Base-by-base conservation (phyloP, 2,113 vertebrate species). In the Archocentrus centrarchus region DNA sequence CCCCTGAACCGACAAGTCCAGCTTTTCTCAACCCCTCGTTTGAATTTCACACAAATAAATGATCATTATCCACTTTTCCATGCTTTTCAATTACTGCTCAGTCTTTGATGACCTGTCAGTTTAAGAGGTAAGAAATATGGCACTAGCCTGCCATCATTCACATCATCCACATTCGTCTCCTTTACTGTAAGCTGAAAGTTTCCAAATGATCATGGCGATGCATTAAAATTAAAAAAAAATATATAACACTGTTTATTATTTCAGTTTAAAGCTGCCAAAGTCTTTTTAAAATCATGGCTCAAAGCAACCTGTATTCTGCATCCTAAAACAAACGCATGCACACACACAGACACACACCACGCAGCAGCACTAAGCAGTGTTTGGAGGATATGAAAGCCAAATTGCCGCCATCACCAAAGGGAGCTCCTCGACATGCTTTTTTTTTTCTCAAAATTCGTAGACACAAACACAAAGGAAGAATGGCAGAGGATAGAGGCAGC, bases 341-440 rank as follows among this genome's bases (percentile, higher is more conserved):
- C 37, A 22, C 20, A 64, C 5, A 27, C 62, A 15, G 58, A 6
- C 37, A 35, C 47, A 47, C 61, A 8, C 15, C 18, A 83, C 55
- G 79, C 75, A 77, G 86, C 84, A 78, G 81, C 61, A 83, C 87
- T 91, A 89, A 89, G 82, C 81, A 82, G 60, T 80, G 87, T 91
- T 89, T 92, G 89, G 89, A 93, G 91, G 90, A 91, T 91, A 87
- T 94, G 87, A 93, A 91, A 94, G 91, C 85, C 88, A 93, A 93
- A 94, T 92, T 92, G 24, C 66, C 0, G 83, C 89, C 83, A 90
- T 92, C 92, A 93, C 87, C 88, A 79, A 92, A 66, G 83, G 89
- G 86, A 92, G 86, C 81, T 91, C 86, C 91, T 89, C 77, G 77
- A 89, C 85, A 85, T 90, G 82, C 24, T 50, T 92, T 93, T 92